Evolutionary conservation across 2,113 vertebrate species (phyloP), one percentile per base, ranked within the genome.

Genomic region (Hucho hucho): DNA sequence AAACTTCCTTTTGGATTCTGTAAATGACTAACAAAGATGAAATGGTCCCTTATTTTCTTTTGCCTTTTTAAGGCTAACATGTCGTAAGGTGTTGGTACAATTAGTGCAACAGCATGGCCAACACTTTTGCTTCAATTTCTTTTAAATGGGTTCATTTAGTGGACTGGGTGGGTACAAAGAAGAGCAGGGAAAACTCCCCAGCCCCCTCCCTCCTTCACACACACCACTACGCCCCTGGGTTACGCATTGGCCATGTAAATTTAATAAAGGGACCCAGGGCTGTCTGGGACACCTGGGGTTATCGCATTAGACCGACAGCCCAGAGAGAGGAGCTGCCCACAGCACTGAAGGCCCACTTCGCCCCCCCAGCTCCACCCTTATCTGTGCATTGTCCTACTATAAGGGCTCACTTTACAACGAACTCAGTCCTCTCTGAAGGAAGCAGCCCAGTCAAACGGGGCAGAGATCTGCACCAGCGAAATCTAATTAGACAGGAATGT

Each of bases 251-350:
- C 87, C 88, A 92, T 92, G 89, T 88, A 91, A 89, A 90, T 91
- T 88, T 92, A 93, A 93, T 93, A 87, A 88, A 84, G 64, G 84
- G 81, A 69, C 87, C 79, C 77, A 72, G 84, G 84, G 87, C 88
- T 87, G 92, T 92, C 91, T 92, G 88, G 90, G 89, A 92, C 92
- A 92, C 92, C 88, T 91, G 89, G 87, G 87, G 90, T 91, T 92
- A 89, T 90, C 74, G 79, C 86, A 90, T 92, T 91, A 92, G 85
- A 47, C 79, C 66, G 32, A 86, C 84, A 81, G 84, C 81, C 83
- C 46, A 56, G 79, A 86, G 84, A 81, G 84, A 81, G 81, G 66
- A 70, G 82, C 77, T 43, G n/a, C 61, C 76, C 79, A 81, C 69
- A 58, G 47, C 81, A 89, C 82, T 83, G 75, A 84, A 87, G 81